A percentile compares a stretch with the other conserved stretches of the same genome.
Evolutionary conservation across 2,888 invertebrate genomes (phyloP).

Genomic region (Campoplex nolae): DNA sequence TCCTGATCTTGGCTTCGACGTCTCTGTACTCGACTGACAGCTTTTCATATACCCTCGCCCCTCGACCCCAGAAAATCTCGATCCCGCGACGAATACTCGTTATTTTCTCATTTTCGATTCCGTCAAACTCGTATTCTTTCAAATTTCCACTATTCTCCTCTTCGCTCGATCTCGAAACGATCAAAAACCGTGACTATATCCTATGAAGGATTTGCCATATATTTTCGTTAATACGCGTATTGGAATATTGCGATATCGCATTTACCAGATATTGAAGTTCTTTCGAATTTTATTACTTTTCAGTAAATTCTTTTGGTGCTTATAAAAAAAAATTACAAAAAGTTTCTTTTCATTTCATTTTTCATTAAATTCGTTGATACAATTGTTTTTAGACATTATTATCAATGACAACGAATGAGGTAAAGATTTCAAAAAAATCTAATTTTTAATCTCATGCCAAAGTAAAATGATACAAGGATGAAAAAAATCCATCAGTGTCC

Average conservation of each 20-base stretch:
- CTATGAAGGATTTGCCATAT: neutral
- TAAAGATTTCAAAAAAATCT: no score
- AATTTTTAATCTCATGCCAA: no score
- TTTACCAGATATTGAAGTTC: neutral
- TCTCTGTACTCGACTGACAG: slow-evolving; percentile 35
- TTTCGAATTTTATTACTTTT: neutral
- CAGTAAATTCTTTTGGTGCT: no score
- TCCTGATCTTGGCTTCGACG: slow-evolving; percentile 51
- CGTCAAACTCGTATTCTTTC: slow-evolving; percentile 26
- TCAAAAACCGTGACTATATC: neutral
- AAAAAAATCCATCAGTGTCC: neutral
- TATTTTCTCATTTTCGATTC: slow-evolving; percentile 37
- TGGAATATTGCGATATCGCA: neutral
- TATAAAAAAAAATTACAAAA: no score
- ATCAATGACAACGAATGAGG: no score
- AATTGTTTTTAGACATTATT: no score
- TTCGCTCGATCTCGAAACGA: neutral
- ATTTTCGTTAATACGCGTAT: neutral
- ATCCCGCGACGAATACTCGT: slow-evolving; percentile 21
- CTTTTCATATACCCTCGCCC: slow-evolving; percentile 33
- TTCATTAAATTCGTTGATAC: neutral
- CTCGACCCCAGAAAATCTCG: neutral
- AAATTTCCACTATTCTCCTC: neutral
- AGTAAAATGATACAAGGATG: neutral
- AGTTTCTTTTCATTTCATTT: no score